Evolutionary conservation across 2,888 invertebrate genomes (phyloP).

Genomic region (Craniophora ligustri): DNA sequence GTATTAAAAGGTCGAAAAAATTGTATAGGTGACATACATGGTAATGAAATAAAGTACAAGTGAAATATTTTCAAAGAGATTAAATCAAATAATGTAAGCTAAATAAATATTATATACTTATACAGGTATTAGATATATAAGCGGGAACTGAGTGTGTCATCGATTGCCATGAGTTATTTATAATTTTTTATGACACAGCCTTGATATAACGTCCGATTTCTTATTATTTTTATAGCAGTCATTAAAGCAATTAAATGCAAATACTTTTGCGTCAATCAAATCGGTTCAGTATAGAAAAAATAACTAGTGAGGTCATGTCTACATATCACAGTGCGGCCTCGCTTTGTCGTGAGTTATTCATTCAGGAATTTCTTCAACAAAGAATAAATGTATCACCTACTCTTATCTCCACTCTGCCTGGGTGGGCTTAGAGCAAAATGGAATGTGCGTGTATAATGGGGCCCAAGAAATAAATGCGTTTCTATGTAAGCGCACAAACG

Average conservation of each 20-base stretch:
- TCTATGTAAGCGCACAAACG: background rate
- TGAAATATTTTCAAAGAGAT: too few relatives aligned
- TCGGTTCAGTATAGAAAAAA: conserved; percentile 12
- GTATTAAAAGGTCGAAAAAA: background rate
- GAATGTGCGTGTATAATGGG: background rate
- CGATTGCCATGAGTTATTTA: background rate
- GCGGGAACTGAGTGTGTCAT: background rate
- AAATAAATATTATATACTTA: too few relatives aligned
- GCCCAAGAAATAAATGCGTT: background rate
- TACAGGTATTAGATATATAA: background rate
- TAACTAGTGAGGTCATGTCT: conserved; percentile 38
- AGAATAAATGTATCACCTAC: conserved; percentile 37
- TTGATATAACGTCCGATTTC: conserved; percentile 15
- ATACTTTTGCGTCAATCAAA: conserved; percentile 26
- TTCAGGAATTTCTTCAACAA: conserved; percentile 57
- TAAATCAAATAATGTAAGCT: too few relatives aligned
- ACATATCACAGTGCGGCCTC: conserved; percentile 32
- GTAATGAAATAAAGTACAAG: too few relatives aligned
- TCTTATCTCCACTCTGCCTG: conserved; percentile 6
- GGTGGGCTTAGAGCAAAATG: background rate
- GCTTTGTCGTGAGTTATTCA: conserved; percentile 43
- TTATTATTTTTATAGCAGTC: conserved; percentile 1
- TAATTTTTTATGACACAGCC: conserved; percentile 3
- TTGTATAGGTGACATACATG: too few relatives aligned
- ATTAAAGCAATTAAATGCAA: conserved; percentile 17